These are phyloP conservation scores for Phalacrocorax pelagicus DNA, from an alignment of 2,113 vertebrate species.

Conservation along the genomic window DNA sequence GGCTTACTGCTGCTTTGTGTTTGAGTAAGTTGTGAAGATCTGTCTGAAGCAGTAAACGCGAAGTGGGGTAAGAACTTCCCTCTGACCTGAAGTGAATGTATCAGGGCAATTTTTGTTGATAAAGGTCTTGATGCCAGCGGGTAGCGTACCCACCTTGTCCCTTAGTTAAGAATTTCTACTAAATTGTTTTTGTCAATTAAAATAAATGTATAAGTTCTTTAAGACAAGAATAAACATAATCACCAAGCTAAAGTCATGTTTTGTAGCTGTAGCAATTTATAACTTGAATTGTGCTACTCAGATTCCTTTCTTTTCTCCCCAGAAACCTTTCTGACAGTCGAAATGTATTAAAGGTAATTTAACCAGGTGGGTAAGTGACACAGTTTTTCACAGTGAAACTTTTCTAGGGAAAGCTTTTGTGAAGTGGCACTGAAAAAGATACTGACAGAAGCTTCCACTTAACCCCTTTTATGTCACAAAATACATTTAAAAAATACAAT, in stretches of 20 bases:
- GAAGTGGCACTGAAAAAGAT: slow-evolving; percentile 4
- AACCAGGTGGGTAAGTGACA: not conserved
- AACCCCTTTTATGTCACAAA: slow-evolving; percentile 1
- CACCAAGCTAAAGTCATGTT: not conserved
- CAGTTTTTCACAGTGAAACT: slow-evolving; percentile 25
- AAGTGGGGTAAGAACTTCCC: not conserved
- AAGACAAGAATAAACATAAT: not conserved
- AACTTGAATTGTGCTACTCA: not conserved
- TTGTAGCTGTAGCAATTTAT: not conserved
- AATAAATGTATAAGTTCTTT: not conserved
- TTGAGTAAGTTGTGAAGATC: not conserved
- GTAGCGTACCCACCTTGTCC: not conserved
- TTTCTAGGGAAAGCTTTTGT: slow-evolving; percentile 20
- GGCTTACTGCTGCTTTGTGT: not conserved
- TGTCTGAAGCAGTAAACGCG: not conserved
- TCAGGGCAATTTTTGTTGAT: not conserved
- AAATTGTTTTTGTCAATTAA: not conserved
- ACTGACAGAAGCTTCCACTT: not conserved
- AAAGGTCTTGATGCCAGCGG: not conserved
- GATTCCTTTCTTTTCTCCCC: not conserved
- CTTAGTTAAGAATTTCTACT: not conserved
- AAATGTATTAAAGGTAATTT: slow-evolving; percentile 2
- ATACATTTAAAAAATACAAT: not conserved
- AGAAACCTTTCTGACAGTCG: not conserved
- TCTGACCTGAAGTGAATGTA: not conserved